phyloP scores from a whole-genome alignment of 1,140 invertebrate species.

The Brachionus calyciflorus region DNA sequence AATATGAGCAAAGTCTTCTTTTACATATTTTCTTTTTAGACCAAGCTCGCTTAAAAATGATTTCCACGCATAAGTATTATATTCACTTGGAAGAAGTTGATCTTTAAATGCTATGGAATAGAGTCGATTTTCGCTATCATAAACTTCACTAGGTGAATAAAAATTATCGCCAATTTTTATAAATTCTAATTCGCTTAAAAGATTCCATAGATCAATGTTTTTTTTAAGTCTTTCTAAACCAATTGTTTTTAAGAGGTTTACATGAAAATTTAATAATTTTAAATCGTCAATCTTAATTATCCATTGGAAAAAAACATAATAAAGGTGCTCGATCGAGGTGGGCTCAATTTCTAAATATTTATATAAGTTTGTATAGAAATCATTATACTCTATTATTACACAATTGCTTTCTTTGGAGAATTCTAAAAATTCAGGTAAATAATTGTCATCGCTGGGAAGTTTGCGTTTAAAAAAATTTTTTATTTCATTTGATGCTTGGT shows the following conservation, averaged over 20 bases:
- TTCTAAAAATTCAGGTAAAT: constrained; percentile 17
- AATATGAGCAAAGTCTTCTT: neutral
- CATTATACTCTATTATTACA: neutral
- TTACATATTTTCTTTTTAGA: neutral
- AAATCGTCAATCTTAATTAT: neutral
- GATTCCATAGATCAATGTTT: neutral
- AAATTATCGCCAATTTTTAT: neutral
- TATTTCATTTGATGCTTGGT: neutral
- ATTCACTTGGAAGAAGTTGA: neutral
- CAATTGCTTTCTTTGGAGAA: neutral
- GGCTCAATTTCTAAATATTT: neutral
- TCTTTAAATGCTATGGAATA: neutral
- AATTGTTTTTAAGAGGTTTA: neutral
- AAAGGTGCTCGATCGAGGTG: neutral
- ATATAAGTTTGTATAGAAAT: neutral
- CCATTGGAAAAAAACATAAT: constrained; percentile 5
- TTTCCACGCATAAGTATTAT: neutral
- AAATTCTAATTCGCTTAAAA: neutral
- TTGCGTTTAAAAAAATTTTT: neutral
- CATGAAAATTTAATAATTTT: neutral
- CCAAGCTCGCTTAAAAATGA: neutral
- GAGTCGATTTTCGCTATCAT: neutral
- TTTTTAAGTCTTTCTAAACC: neutral
- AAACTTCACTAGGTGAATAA: neutral
- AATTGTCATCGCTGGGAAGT: neutral